A percentile compares a stretch with the other conserved stretches of the same genome.
These are phyloP conservation scores for Notarius quadriscutis DNA, from an alignment of 2,113 vertebrate species.

Conservation along the genomic window DNA sequence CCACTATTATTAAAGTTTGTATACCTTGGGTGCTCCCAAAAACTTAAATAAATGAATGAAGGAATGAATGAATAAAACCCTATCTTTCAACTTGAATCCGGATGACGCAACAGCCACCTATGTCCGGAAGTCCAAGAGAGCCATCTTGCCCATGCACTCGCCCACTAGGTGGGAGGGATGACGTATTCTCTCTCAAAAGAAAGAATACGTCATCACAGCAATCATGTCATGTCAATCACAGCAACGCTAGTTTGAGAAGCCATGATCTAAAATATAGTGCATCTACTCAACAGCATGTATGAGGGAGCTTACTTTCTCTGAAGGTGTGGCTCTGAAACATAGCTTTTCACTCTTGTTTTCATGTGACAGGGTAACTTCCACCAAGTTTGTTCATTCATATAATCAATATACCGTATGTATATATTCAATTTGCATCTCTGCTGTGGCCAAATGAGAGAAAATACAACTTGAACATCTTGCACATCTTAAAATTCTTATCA, in stretches of 20 bases:
- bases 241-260: neutral
- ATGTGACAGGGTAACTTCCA: neutral
- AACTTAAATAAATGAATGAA: no score
- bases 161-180: neutral
- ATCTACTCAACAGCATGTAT: neutral
- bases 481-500: neutral
- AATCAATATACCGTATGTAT: neutral
- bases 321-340: neutral
- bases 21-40: neutral
- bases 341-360: neutral
- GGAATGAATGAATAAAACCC: no score
- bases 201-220: no score
- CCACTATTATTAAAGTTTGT: neutral
- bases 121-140: neutral
- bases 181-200: no score
- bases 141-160: neutral
- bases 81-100: no score
- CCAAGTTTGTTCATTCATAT: neutral
- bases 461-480: neutral
- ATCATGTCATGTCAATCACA: no score
- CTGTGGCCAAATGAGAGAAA: neutral
- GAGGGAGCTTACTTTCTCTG: neutral
- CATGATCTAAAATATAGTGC: neutral
- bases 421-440: neutral
- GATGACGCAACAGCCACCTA: neutral